Evolutionary conservation across 2,113 vertebrate species (phyloP).

Genomic region (Trichomycterus rosablanca): DNA sequence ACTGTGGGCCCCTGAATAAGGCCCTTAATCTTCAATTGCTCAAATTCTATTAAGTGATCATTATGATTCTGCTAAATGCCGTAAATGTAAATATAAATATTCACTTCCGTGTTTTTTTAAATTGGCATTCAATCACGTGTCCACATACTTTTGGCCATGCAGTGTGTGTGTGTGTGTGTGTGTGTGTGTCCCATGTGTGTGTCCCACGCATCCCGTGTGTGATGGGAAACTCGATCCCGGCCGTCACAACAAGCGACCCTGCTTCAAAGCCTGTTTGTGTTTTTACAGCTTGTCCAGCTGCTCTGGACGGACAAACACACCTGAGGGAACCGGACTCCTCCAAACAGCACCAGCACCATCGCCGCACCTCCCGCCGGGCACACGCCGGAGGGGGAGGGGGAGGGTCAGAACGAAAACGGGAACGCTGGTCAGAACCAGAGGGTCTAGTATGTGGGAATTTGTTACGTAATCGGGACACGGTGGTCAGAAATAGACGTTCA

Average conservation of each 20-base stretch:
- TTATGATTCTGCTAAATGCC: too few species aligned
- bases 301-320: constrained; percentile 70
- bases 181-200: constrained; percentile 36
- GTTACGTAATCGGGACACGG: too few species aligned
- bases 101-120: too few species aligned
- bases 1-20: too few species aligned
- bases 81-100: too few species aligned
- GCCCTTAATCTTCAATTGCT: too few species aligned
- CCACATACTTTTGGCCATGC: constrained; percentile 39
- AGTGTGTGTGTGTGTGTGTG: constrained; percentile 35
- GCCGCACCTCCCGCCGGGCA: constrained; percentile 5
- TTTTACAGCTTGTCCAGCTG: constrained; percentile 76
- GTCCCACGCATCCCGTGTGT: constrained; percentile 14
- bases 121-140: too few species aligned
- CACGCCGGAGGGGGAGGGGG: not conserved
- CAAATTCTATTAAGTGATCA: too few species aligned
- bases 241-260: constrained; percentile 62
- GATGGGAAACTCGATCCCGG: constrained; percentile 57
- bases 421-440: not conserved
- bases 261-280: constrained; percentile 74
- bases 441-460: too few species aligned
- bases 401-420: not conserved
- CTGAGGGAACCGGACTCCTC: constrained; percentile 60
- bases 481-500: too few species aligned
- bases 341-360: constrained; percentile 45